phyloP scores from a whole-genome alignment of 2,797 vertebrate genomes.

The Gadopsis marmoratus region DNA sequence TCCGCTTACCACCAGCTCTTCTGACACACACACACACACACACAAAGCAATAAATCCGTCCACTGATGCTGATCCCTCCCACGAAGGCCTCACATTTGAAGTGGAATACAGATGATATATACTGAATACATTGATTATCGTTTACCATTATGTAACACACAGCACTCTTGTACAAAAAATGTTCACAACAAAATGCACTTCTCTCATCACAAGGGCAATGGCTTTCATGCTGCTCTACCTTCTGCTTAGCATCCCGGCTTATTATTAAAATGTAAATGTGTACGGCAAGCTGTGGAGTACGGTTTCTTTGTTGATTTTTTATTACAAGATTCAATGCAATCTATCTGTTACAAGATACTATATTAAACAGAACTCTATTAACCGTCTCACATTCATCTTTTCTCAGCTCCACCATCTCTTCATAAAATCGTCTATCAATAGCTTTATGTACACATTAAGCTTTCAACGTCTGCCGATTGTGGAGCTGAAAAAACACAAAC shows the following conservation, averaged over 20 bases:
- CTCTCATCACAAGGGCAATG: conserved; percentile 46
- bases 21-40: no score
- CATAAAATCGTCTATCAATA: conserved; percentile 42
- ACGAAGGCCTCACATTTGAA: no score
- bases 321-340: conserved; percentile 1
- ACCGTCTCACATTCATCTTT: conserved; percentile 28
- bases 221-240: conserved; percentile 45
- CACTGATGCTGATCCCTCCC: no score
- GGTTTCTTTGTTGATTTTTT: conserved; percentile 14
- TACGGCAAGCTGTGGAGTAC: conserved; percentile 6
- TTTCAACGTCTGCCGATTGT: conserved; percentile 38
- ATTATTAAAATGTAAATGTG: conserved; percentile 24
- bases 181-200: conserved; percentile 53
- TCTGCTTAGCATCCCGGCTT: conserved; percentile 1
- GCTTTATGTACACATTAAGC: conserved; percentile 48
- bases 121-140: no score
- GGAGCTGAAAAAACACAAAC: conserved; percentile 39
- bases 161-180: no score
- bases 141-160: no score
- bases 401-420: conserved; percentile 23
- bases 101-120: no score
- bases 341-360: not conserved
- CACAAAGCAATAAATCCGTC: no score
- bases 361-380: conserved; percentile 25
- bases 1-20: no score